phyloP scores from a whole-genome alignment of 1,140 invertebrate genomes.

The Papilio polyxenes region DNA sequence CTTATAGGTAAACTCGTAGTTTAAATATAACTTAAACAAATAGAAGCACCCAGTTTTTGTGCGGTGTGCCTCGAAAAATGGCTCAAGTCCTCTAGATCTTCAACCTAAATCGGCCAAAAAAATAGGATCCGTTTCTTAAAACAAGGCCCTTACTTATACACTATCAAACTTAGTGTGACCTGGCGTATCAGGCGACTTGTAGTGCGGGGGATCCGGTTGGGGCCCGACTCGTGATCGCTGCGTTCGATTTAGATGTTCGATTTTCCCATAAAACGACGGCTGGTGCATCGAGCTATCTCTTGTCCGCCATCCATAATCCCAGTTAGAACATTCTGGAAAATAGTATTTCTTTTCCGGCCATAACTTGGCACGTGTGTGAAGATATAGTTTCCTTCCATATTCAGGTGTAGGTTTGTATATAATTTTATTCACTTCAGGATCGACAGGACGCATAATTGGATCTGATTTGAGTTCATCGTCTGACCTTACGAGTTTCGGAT shows the following conservation, averaged over 20 bases:
- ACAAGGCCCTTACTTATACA: constrained; percentile 42
- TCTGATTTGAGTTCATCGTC: constrained; percentile 52
- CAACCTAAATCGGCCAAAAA: not conserved
- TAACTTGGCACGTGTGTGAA: constrained; percentile 51
- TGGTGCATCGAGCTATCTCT: constrained; percentile 54
- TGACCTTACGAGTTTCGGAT: constrained; percentile 53
- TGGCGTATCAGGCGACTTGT: constrained; percentile 54
- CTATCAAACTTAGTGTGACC: constrained; percentile 50
- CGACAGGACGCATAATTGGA: constrained; percentile 65
- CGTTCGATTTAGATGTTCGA: constrained; percentile 55
- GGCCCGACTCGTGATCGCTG: constrained; percentile 61
- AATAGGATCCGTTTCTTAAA: not conserved
- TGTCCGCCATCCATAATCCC: constrained; percentile 64
- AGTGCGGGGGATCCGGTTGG: constrained; percentile 62
- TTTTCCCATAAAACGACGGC: constrained; percentile 50
- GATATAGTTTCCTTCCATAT: constrained; percentile 56
- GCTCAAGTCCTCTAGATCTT: no score
- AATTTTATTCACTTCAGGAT: constrained; percentile 50
- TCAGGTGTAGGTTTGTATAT: constrained; percentile 64
- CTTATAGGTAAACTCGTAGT: no score
- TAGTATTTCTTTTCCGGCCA: constrained; percentile 65
- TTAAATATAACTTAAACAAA: no score
- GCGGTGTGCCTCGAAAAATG: no score
- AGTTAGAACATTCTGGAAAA: constrained; percentile 56
- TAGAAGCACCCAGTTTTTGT: no score